phyloP scores from a whole-genome alignment of 2,797 vertebrate species.

The Leptoclinus maculatus region DNA sequence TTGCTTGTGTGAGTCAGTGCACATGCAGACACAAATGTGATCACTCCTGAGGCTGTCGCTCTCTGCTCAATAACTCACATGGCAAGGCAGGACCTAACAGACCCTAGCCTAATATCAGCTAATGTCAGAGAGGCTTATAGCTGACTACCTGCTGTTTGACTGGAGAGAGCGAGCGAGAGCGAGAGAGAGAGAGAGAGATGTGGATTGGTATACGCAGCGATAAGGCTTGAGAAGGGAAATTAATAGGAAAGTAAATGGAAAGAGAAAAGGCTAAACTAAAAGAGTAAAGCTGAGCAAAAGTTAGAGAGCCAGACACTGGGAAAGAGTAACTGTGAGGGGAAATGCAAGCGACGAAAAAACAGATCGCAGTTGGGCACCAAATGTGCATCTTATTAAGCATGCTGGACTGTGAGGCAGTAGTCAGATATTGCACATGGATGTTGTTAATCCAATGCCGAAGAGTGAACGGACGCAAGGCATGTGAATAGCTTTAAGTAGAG shows the following conservation, averaged over 20 bases:
- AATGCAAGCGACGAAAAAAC: constrained; percentile 46
- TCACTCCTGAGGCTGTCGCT: constrained; percentile 55
- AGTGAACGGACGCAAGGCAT: not conserved
- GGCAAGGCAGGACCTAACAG: constrained; percentile 59
- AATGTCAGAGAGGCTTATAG: constrained; percentile 73
- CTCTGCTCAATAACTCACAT: constrained; percentile 63
- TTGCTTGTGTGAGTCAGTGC: constrained; percentile 47
- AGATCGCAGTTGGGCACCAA: constrained; percentile 23
- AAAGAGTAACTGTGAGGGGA: constrained; percentile 40
- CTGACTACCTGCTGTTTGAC: constrained; percentile 68
- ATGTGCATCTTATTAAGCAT: constrained; percentile 33
- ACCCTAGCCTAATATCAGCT: constrained; percentile 72
- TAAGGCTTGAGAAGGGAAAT: constrained; percentile 49
- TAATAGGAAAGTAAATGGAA: constrained; percentile 59
- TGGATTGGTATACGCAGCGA: constrained; percentile 37
- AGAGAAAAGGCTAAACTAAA: constrained; percentile 59
- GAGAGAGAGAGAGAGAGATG: not conserved
- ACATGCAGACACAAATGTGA: constrained; percentile 31
- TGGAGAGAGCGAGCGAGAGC: constrained; percentile 23
- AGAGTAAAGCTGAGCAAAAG: constrained; percentile 50
- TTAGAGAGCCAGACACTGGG: constrained; percentile 28
- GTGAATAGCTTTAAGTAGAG: not conserved
- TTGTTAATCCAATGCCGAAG: not conserved
- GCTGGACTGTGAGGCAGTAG: constrained; percentile 20
- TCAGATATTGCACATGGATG: constrained; percentile 15